These are phyloP conservation scores for Magallana gigas DNA, from an alignment of 1,140 invertebrate genomes.

Conservation along the genomic window DNA sequence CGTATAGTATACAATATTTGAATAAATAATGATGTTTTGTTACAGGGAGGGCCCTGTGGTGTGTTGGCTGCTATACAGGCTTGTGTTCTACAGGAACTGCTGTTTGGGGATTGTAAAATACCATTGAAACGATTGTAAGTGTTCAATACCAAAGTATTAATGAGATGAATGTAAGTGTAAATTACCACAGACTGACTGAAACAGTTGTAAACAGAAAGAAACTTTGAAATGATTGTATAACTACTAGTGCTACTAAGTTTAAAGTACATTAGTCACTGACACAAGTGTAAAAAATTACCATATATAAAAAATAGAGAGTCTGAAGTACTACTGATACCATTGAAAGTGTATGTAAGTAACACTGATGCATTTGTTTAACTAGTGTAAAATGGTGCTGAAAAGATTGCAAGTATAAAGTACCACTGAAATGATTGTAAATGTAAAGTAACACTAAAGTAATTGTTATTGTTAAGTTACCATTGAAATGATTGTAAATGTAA, in stretches of 20 bases:
- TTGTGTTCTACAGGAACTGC: slow-evolving; percentile 79
- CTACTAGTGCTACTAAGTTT: too few relatives aligned
- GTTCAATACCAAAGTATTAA: neutral
- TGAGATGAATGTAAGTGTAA: neutral
- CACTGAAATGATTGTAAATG: slow-evolving; percentile 46
- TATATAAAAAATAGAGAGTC: neutral
- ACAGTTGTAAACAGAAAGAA: neutral
- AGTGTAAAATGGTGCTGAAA: slow-evolving; percentile 49
- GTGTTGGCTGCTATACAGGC: slow-evolving; percentile 82
- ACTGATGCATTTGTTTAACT: slow-evolving; percentile 40
- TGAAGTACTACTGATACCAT: neutral
- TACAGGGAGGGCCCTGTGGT: slow-evolving; percentile 82
- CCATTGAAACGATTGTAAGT: slow-evolving; percentile 72
- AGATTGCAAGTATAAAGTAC: slow-evolving; percentile 57
- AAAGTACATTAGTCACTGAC: too few relatives aligned
- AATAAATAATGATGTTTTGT: neutral
- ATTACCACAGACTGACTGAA: neutral
- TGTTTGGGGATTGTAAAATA: slow-evolving; percentile 78
- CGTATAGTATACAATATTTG: too few relatives aligned
- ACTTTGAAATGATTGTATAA: neutral
- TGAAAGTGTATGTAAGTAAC: neutral
- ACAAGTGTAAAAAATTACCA: too few relatives aligned
- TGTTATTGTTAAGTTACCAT: neutral
- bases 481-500: neutral
- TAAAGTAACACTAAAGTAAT: neutral